phyloP scores from a whole-genome alignment of 1,140 invertebrate species.

The Nebria ingens region DNA sequence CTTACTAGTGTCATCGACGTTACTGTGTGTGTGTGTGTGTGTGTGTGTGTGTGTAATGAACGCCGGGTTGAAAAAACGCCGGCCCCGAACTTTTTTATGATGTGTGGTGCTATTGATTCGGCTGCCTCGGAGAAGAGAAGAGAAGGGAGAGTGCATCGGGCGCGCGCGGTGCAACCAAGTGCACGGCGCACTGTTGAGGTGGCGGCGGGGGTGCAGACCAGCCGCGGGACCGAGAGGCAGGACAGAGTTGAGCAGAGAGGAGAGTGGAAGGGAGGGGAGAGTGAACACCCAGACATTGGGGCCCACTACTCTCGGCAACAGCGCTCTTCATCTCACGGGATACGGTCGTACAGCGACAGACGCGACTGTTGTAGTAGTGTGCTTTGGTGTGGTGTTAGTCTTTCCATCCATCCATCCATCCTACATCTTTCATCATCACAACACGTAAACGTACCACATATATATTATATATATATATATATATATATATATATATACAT shows the following conservation, averaged over 20 bases:
- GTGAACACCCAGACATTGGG: not conserved
- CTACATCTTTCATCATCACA: not conserved
- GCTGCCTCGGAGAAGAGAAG: not conserved
- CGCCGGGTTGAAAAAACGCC: not conserved
- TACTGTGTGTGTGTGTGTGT: too few species aligned
- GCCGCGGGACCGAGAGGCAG: not conserved
- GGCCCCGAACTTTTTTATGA: slow-evolving; percentile 8
- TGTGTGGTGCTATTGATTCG: slow-evolving; percentile 8
- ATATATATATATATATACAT: not conserved
- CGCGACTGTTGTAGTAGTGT: too few species aligned
- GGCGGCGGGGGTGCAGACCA: not conserved
- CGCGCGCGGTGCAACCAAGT: not conserved
- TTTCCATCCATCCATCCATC: not conserved
- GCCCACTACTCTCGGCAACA: slow-evolving; percentile 4
- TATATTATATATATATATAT: not conserved
- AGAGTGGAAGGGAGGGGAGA: not conserved
- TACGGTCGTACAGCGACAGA: not conserved
- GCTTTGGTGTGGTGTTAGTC: not conserved
- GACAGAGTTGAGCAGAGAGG: not conserved
- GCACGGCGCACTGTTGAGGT: not conserved
- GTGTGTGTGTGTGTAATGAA: not conserved
- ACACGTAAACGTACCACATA: not conserved
- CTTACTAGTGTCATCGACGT: too few species aligned
- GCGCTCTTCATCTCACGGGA: not conserved
- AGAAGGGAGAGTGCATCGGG: not conserved